Base-by-base conservation (phyloP, 2,797 vertebrate genomes). In the Ciconia nigra region DNA sequence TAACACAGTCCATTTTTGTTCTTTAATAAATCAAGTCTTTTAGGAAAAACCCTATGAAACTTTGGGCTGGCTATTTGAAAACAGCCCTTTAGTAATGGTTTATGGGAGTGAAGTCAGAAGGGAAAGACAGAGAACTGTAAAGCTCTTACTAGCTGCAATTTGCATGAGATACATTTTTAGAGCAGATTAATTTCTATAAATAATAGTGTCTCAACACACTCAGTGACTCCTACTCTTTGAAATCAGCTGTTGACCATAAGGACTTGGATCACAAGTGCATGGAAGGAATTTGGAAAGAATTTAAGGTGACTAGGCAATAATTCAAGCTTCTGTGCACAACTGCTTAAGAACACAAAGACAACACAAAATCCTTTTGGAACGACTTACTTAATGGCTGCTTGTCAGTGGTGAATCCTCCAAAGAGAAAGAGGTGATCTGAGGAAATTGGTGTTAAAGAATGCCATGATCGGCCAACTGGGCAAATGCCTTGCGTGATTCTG, bases 341-440 rank as follows among this genome's bases (percentile, higher is more conserved):
- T 67, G 37, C 3, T n/a, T 9, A 29, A 31, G 49, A 41, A 61
- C 71, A 66, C 51, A 19, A 24, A 76, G 31, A 8, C 39, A 72
- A 5, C 57, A 39, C 13, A 28, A 69, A 83, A 71, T 11, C 80
- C 83, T 65, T 70, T 0, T 10, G 91, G 83, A 72, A 74, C 10
- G 61, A 98, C 99, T 99, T 97, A 99, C 99, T 99, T 51, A 99
- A 96, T 0, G 99, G 99, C 94, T 99, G 98, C 96, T 99, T 99
- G 76, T 99, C 98, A 5, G 99, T 99, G 92, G 99, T 99, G 98
- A 99, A 99, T 39, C 99, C 99, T 67, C 99, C 99, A 4, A 99
- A 99, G 80, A 99, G 98, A 97, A 99, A 99, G 97, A 99, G 99
- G 95, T 99, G 99, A 87, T 99, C 99, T 5, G 98, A 96, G 79